Evolutionary conservation across 2,888 invertebrate genomes (phyloP).

Genomic region (Netelia virgata): DNA sequence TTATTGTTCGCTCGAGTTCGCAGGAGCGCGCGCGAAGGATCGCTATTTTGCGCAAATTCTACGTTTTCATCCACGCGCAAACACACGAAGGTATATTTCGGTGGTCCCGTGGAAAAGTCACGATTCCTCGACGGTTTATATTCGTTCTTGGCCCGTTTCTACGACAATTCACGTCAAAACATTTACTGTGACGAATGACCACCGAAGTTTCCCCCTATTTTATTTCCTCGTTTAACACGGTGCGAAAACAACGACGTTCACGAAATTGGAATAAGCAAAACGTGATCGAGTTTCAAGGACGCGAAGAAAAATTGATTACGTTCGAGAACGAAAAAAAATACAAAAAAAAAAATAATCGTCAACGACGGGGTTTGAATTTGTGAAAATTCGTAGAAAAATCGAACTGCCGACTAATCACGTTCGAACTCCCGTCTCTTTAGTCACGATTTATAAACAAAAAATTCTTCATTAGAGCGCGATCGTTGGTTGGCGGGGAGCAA

Average conservation of each 20-base stretch:
- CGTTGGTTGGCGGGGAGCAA: background rate
- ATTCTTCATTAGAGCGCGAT: background rate
- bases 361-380: no score
- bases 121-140: constrained; percentile 51
- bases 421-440: no score
- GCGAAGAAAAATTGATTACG: no score
- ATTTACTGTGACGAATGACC: constrained; percentile 34
- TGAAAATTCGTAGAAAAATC: no score
- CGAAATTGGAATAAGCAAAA: no score
- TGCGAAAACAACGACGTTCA: constrained; percentile 12
- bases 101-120: constrained; percentile 32
- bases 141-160: constrained; percentile 34
- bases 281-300: no score
- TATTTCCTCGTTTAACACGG: constrained; percentile 17
- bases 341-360: no score
- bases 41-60: constrained; percentile 1
- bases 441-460: background rate
- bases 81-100: constrained; percentile 3
- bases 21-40: constrained; percentile 38
- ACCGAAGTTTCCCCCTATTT: constrained; percentile 27
- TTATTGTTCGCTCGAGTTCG: background rate
- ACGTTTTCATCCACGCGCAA: background rate
- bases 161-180: constrained; percentile 56
- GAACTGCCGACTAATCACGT: no score
- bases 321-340: no score